phyloP scores from a whole-genome alignment of 2,888 invertebrate genomes.

The Acrobasis repandana region DNA sequence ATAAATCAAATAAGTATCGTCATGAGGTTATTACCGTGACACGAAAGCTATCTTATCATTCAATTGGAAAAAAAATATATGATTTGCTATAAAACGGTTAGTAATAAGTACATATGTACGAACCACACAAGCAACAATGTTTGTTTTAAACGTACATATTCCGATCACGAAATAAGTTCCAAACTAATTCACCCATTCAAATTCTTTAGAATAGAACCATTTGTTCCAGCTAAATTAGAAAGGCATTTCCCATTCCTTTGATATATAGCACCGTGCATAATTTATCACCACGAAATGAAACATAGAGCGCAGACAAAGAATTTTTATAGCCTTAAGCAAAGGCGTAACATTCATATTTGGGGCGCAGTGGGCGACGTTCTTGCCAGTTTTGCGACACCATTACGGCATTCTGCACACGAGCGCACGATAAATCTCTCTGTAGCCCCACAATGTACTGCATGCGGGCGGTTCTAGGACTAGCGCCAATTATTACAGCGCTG shows the following conservation, averaged over 20 bases:
- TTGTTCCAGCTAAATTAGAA: neutral
- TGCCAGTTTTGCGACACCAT: conserved; percentile 60
- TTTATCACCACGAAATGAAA: conserved; percentile 34
- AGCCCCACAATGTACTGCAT: conserved; percentile 61
- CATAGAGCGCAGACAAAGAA: conserved; percentile 52
- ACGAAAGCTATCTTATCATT: too few relatives aligned
- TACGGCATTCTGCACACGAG: conserved; percentile 66
- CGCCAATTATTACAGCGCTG: conserved; percentile 51
- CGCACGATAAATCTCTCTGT: conserved; percentile 62
- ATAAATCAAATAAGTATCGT: too few relatives aligned
- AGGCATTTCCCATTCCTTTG: neutral
- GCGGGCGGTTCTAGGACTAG: conserved; percentile 50
- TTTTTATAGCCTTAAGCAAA: conserved; percentile 55
- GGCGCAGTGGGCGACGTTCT: conserved; percentile 45
- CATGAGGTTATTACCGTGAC: too few relatives aligned
- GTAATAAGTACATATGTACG: too few relatives aligned
- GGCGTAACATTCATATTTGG: conserved; percentile 55
- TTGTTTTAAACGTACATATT: neutral
- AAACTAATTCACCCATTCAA: neutral
- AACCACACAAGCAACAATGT: too few relatives aligned
- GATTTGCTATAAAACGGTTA: too few relatives aligned
- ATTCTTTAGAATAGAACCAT: neutral
- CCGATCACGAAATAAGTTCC: neutral
- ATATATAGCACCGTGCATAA: conserved; percentile 17
- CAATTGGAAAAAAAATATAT: too few relatives aligned